These are phyloP conservation scores for Myotis findleyi DNA, from an alignment of 2,797 vertebrate species.

Conservation along the genomic window DNA sequence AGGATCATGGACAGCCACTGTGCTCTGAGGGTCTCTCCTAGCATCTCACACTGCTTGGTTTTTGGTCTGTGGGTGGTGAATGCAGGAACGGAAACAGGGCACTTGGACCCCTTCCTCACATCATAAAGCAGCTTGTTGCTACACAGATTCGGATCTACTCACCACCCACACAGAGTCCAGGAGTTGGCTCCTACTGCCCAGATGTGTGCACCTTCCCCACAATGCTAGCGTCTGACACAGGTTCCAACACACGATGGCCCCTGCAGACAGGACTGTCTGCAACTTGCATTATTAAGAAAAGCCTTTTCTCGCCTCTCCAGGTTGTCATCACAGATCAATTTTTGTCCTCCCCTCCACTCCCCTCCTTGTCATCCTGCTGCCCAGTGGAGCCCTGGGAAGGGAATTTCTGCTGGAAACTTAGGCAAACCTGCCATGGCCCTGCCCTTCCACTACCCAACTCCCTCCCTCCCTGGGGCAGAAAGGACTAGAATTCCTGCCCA, in stretches of 20 bases:
- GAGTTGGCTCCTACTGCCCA: not conserved
- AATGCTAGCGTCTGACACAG: not conserved
- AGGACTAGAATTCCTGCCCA: not conserved
- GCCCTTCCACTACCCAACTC: not conserved
- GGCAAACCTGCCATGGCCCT: not conserved
- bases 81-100: not conserved
- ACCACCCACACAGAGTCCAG: not conserved
- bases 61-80: too few species aligned
- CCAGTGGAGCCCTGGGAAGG: not conserved
- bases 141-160: not conserved
- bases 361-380: not conserved
- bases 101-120: not conserved
- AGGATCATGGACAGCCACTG: not conserved
- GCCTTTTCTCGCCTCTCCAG: not conserved
- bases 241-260: not conserved
- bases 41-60: not conserved
- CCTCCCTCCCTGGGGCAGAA: not conserved
- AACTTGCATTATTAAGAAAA: not conserved
- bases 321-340: conserved; percentile 33
- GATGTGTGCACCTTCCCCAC: not conserved
- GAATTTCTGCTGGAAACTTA: not conserved
- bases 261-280: not conserved
- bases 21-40: not conserved
- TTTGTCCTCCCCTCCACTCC: not conserved
- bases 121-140: not conserved